Percentiles rank a stretch among this genome's conserved stretches.
Conservation (phyloP, 1,140 invertebrate species). For the Eumeta japonica region DNA sequence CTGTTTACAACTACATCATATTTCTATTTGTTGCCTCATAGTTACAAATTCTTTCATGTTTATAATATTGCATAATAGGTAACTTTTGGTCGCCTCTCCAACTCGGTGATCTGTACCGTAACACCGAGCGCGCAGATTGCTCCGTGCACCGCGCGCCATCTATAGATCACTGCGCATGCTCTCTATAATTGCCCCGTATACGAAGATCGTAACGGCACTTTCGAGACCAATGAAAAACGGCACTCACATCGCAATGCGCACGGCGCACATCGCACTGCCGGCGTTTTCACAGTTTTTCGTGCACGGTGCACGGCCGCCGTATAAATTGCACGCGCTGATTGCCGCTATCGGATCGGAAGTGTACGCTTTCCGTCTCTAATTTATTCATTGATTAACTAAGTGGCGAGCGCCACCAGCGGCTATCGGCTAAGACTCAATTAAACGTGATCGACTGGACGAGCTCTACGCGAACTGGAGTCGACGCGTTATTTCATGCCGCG, state of each 20-base stretch:
- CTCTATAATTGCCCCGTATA: conserved; percentile 30
- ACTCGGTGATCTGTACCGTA: no score
- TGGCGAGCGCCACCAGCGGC: no score
- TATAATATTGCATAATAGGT: no score
- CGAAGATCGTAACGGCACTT: background rate
- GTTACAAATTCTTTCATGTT: no score
- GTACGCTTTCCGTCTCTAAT: conserved; percentile 24
- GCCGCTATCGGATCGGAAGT: conserved; percentile 39
- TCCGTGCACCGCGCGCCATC: conserved; percentile 32
- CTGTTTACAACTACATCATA: no score
- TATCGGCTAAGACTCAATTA: background rate
- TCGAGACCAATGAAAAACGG: background rate
- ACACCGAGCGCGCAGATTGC: conserved; percentile 23
- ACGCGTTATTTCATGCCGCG: no score
- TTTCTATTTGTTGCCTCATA: no score
- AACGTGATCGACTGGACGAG: background rate
- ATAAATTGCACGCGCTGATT: conserved; percentile 25
- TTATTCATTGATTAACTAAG: conserved; percentile 52
- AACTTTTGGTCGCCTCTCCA: no score
- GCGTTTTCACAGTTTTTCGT: conserved; percentile 42
- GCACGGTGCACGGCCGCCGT: background rate
- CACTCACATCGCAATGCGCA: background rate
- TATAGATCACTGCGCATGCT: conserved; percentile 46
- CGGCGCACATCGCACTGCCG: conserved; percentile 16
- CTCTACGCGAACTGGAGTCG: no score